A percentile compares a stretch with the other conserved stretches of the same genome.
Evolutionary conservation across 37 sponge, comb jelly and placozoan genomes (phyloP).

Genomic region (Halichondria panicea): DNA sequence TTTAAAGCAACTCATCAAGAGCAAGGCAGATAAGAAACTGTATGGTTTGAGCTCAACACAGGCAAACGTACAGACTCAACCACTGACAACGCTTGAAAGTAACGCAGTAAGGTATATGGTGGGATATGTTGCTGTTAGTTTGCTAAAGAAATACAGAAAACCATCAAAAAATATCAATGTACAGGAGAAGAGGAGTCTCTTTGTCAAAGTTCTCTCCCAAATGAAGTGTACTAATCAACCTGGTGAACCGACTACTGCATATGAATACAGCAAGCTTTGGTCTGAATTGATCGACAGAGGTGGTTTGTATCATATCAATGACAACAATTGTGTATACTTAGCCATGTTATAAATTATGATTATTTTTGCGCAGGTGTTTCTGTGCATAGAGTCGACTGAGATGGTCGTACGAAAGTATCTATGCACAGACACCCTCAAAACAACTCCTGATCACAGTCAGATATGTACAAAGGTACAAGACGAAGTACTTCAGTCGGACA

Average conservation of each 20-base stretch:
- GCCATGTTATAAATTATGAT: not conserved
- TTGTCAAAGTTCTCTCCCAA: constrained; percentile 1
- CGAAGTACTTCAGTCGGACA: constrained; percentile 2
- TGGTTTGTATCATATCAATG: constrained; percentile 29
- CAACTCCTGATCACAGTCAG: not conserved
- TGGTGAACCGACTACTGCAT: constrained; percentile 2
- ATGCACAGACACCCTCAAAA: not conserved
- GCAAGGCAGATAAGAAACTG: not conserved
- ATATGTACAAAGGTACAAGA: not conserved
- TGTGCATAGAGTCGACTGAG: constrained; percentile 5
- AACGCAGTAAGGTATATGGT: constrained; percentile 22
- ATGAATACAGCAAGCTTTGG: constrained; percentile 19
- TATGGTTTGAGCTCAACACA: not conserved
- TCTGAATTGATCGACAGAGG: constrained; percentile 29
- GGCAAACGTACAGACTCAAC: not conserved
- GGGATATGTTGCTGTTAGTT: constrained; percentile 17
- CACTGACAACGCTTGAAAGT: constrained; percentile 10
- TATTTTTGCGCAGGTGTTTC: constrained; percentile 8
- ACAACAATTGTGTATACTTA: constrained; percentile 5
- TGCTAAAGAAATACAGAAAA: constrained; percentile 18
- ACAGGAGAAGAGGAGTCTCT: constrained; percentile 8
- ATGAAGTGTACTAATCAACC: constrained; percentile 15
- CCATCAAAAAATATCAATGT: not conserved
- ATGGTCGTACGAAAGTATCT: constrained; percentile 1
- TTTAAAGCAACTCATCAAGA: constrained; percentile 9